Base-by-base conservation (phyloP, 1,140 invertebrate genomes). In the Dendrolimus punctatus region DNA sequence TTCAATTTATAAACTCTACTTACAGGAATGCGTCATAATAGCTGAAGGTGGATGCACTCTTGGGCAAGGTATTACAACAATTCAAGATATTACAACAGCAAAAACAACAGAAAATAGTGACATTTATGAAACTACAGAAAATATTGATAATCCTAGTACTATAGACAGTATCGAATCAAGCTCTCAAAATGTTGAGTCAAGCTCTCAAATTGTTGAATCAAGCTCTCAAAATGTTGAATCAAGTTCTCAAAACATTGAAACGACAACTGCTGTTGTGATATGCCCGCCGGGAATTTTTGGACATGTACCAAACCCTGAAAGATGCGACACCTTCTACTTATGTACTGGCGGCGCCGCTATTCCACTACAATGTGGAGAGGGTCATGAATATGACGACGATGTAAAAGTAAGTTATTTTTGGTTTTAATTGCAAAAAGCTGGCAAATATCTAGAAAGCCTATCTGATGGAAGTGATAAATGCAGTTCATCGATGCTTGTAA, bases 21-120 rank as follows among this genome's bases (percentile, higher is more conserved):
- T 68, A 51, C 49, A 62, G 62, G 46, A 10, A 23, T 68, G 62
- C 40, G 57, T 58, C n/a, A 6, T 8, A 8, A 60, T 65, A 39
- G 55, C 58, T 8, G 58, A 57, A 40, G 60, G 39, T 49, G 65
- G 65, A 6, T 66, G 64, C 39, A 60, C 57, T 43, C 10, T 53
- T 9, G 52, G 52, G 4, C 36, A 41, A 48, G 43, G 37, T 5
- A 49, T 46, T 37, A 39, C 46, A 36, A 23, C 23, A 23, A 23
- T 1, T 23, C 23, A 23, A 23, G 23, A 1, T 23, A 23, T 23
- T 23, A 23, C 23, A 23, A 23, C 23, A 23, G 23, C 23, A 23
- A 23, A 23, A 23, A 23, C 23, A 23, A 23, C 23, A 23, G 23
- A 23, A 23, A 23, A 23, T 2, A 23, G 23, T 23, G 23, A 23